Evolutionary conservation across 2,888 invertebrate genomes (phyloP).

Genomic region (Tanypteryx hageni): DNA sequence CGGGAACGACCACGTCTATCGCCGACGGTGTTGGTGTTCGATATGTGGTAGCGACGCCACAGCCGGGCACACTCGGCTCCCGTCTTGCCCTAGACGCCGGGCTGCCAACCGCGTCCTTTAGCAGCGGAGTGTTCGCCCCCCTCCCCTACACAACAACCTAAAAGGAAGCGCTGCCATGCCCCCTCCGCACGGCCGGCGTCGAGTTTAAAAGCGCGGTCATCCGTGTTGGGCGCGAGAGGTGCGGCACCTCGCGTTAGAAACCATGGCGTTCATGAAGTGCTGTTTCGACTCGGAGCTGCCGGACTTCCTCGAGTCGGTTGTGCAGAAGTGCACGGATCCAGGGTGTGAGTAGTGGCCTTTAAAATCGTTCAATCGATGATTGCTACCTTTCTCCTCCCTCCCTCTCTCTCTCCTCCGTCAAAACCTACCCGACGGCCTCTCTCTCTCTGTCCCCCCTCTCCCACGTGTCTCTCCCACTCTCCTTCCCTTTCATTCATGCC

Average conservation of each 20-base stretch:
- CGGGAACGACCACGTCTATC: background rate
- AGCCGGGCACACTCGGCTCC: background rate
- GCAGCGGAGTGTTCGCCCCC: background rate
- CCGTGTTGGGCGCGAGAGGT: background rate
- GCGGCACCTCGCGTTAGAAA: slow-evolving; percentile 25
- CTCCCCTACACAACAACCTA: background rate
- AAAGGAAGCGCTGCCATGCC: background rate
- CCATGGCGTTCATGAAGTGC: slow-evolving; percentile 85
- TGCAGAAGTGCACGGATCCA: slow-evolving; percentile 89
- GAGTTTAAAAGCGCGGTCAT: background rate
- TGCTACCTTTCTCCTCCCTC: background rate
- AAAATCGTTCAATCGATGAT: background rate
- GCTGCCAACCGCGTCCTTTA: background rate
- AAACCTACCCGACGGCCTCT: background rate
- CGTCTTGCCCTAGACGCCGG: background rate
- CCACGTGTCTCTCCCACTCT: background rate
- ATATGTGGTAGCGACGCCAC: slow-evolving; percentile 1
- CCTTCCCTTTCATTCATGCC: slow-evolving; percentile 35
- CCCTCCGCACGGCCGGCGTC: background rate
- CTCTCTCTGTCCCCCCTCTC: background rate
- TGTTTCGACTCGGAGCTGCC: slow-evolving; percentile 84
- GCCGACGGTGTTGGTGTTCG: background rate
- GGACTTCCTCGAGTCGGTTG: slow-evolving; percentile 85
- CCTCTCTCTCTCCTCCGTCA: background rate
- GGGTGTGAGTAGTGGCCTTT: slow-evolving; percentile 83